Evolutionary conservation across 2,797 vertebrate genomes (phyloP).

Genomic region (Acanthurus lineatus): DNA sequence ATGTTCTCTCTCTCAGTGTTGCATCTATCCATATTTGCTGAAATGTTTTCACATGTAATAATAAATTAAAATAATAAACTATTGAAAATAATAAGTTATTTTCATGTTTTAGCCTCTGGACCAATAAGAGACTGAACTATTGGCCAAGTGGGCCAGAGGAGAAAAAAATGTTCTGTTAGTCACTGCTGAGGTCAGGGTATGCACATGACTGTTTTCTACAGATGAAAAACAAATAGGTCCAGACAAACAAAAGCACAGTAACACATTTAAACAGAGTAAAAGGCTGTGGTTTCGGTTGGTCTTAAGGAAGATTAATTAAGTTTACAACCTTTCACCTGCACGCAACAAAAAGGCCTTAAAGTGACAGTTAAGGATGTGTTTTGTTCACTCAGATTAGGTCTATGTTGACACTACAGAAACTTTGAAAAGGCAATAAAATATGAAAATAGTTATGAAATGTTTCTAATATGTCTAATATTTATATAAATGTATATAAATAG

Average conservation of each 20-base stretch:
- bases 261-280: neutral
- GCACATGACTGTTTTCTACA: slow-evolving; percentile 27
- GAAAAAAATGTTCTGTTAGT: no score
- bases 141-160: no score
- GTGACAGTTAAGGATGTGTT: neutral
- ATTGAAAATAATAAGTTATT: no score
- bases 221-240: slow-evolving; percentile 8
- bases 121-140: no score
- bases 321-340: neutral
- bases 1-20: no score
- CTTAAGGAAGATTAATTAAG: neutral
- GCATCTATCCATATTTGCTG: no score
- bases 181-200: slow-evolving; percentile 39
- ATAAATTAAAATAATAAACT: no score
- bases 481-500: no score
- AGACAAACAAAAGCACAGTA: neutral
- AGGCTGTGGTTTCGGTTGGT: slow-evolving; percentile 9
- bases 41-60: no score
- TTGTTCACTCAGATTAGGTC: neutral
- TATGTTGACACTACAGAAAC: neutral
- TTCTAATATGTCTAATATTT: neutral
- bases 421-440: neutral
- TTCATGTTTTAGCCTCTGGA: no score
- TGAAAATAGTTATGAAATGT: neutral
- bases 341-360: slow-evolving; percentile 2